phyloP scores from a whole-genome alignment of 1,140 invertebrate species.

The Ceratoteleas bidentatus region DNA sequence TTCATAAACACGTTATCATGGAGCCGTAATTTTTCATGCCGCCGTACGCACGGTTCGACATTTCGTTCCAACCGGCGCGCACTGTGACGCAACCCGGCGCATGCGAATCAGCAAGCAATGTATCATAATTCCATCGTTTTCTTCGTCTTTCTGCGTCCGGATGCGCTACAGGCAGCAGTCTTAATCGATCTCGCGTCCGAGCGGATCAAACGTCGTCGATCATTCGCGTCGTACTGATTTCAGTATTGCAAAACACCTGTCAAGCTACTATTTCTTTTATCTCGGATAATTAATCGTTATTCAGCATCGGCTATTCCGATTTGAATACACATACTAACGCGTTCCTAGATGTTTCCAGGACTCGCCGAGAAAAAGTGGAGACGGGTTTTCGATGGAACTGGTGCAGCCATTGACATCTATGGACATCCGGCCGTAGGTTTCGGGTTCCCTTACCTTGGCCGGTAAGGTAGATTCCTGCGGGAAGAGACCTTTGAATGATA shows the following conservation, averaged over 20 bases:
- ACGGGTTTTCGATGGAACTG: too few relatives aligned
- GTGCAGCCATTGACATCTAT: too few relatives aligned
- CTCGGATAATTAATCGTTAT: too few relatives aligned
- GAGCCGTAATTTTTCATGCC: conserved; percentile 36
- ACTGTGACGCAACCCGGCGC: background rate
- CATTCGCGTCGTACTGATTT: conserved; percentile 39
- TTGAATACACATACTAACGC: too few relatives aligned
- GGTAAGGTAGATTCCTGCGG: too few relatives aligned
- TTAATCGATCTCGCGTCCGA: conserved; percentile 42
- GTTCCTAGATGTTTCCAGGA: too few relatives aligned
- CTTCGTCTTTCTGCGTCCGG: conserved; percentile 39
- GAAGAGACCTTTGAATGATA: too few relatives aligned
- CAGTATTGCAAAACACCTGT: conserved; percentile 20
- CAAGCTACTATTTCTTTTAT: background rate
- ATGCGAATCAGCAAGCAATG: conserved; percentile 24
- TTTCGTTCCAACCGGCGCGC: background rate
- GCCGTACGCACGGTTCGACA: background rate
- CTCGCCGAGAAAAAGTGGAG: too few relatives aligned
- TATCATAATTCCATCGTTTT: conserved; percentile 18
- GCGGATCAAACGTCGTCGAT: conserved; percentile 30
- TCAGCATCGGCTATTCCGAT: too few relatives aligned
- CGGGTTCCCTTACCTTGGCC: too few relatives aligned
- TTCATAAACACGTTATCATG: conserved; percentile 41
- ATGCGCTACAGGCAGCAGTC: conserved; percentile 37
- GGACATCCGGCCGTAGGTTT: too few relatives aligned